Percentiles rank a stretch among this genome's conserved stretches.
phyloP scores from a whole-genome alignment of 2,113 vertebrate species.

The Varanus salvator region DNA sequence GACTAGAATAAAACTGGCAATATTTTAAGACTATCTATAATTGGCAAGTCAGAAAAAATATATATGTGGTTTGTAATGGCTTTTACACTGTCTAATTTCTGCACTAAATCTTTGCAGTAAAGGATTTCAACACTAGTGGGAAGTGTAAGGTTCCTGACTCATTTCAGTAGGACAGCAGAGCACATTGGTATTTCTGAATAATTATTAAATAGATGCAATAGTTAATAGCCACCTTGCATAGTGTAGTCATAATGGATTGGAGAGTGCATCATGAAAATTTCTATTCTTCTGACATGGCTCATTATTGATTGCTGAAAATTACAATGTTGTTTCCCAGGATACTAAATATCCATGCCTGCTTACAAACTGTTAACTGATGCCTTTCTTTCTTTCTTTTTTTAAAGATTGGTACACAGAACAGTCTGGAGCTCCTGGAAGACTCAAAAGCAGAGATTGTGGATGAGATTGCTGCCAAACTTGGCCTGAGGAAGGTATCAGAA shows the following conservation, averaged over 20 bases:
- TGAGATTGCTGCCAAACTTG: conserved; percentile 94
- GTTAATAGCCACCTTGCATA: background rate
- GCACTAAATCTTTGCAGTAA: background rate
- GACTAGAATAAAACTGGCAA: background rate
- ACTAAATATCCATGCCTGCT: background rate
- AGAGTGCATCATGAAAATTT: background rate
- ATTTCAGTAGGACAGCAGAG: background rate
- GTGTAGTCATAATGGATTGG: background rate
- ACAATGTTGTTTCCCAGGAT: background rate
- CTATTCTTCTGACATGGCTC: background rate
- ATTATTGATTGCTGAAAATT: background rate
- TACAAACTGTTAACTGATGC: background rate
- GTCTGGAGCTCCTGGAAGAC: conserved; percentile 94
- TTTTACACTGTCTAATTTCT: background rate
- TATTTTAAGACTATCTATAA: background rate
- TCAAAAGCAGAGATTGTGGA: conserved; percentile 94
- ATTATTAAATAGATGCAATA: background rate
- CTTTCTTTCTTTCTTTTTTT: conserved; percentile 17
- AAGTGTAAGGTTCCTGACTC: background rate
- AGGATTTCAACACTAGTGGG: background rate
- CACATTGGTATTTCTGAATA: background rate
- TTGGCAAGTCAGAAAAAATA: background rate
- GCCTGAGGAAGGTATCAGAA: conserved; percentile 88
- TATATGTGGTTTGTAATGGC: background rate
- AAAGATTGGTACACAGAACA: conserved; percentile 94